phyloP scores from a whole-genome alignment of 1,140 invertebrate species.

The Brachionus sp. region DNA sequence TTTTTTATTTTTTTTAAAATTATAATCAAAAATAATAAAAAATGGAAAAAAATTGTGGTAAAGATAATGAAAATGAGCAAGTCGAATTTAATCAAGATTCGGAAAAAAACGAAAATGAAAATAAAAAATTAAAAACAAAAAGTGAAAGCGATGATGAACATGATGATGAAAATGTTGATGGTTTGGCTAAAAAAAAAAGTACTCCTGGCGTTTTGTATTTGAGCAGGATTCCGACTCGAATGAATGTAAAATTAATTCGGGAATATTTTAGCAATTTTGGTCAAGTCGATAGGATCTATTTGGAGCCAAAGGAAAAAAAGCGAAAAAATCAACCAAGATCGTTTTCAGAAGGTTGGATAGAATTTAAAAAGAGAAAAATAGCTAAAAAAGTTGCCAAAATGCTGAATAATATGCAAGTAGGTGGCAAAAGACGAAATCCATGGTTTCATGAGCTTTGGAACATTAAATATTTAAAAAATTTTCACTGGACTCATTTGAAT shows the following conservation, averaged over 20 bases:
- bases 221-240: conserved; percentile 38
- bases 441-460: conserved; percentile 45
- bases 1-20: background rate
- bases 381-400: conserved; percentile 23
- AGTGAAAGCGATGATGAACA: conserved; percentile 8
- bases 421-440: conserved; percentile 22
- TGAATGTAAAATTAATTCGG: conserved; percentile 43
- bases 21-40: background rate
- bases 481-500: conserved; percentile 43
- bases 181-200: conserved; percentile 6
- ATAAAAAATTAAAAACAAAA: background rate
- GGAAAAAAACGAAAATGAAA: background rate
- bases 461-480: conserved; percentile 42
- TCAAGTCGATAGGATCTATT: conserved; percentile 38
- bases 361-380: conserved; percentile 27
- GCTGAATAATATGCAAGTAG: conserved; percentile 40
- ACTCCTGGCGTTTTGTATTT: conserved; percentile 40
- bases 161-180: too few relatives aligned
- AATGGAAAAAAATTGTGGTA: background rate
- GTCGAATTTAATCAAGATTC: background rate
- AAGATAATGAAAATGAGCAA: background rate
- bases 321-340: conserved; percentile 22
- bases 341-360: conserved; percentile 44
- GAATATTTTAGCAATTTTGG: conserved; percentile 37
- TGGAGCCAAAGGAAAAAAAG: conserved; percentile 28